A percentile compares a stretch with the other conserved stretches of the same genome.
These are phyloP conservation scores for Sebastes itinus DNA, from an alignment of 2,797 vertebrate species.

Conservation along the genomic window DNA sequence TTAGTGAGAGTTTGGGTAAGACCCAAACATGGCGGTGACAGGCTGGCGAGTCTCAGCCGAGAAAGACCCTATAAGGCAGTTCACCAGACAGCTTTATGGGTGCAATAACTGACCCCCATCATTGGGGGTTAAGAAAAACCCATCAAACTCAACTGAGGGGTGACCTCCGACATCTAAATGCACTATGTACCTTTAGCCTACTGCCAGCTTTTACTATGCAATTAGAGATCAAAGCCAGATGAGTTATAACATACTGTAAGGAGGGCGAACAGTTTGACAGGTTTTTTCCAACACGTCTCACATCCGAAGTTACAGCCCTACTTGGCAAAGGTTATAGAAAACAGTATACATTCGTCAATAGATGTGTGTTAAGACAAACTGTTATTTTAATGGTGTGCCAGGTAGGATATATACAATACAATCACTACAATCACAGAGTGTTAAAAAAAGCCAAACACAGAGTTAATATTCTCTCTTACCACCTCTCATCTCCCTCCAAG, in stretches of 20 bases:
- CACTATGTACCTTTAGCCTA: neutral
- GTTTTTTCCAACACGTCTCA: slow-evolving; percentile 51
- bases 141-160: slow-evolving; percentile 31
- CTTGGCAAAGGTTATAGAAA: slow-evolving; percentile 41
- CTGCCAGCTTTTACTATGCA: slow-evolving; percentile 22
- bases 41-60: slow-evolving; percentile 47
- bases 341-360: slow-evolving; percentile 42
- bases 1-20: slow-evolving; percentile 45
- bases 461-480: slow-evolving; percentile 57
- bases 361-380: slow-evolving; percentile 8
- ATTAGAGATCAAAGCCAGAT: slow-evolving; percentile 36
- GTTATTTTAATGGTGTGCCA: slow-evolving; percentile 17
- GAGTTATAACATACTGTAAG: slow-evolving; percentile 3
- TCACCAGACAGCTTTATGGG: slow-evolving; percentile 61
- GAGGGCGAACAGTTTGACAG: slow-evolving; percentile 29
- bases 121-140: slow-evolving; percentile 54
- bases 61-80: slow-evolving; percentile 75
- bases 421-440: slow-evolving; percentile 14
- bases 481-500: slow-evolving; percentile 32
- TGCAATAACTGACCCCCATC: slow-evolving; percentile 54
- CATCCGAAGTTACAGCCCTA: slow-evolving; percentile 28
- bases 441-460: slow-evolving; percentile 32
- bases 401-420: slow-evolving; percentile 21
- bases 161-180: slow-evolving; percentile 32
- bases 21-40: slow-evolving; percentile 68